phyloP scores from a whole-genome alignment of 1,140 invertebrate species.

The Calephelis virginiensis region DNA sequence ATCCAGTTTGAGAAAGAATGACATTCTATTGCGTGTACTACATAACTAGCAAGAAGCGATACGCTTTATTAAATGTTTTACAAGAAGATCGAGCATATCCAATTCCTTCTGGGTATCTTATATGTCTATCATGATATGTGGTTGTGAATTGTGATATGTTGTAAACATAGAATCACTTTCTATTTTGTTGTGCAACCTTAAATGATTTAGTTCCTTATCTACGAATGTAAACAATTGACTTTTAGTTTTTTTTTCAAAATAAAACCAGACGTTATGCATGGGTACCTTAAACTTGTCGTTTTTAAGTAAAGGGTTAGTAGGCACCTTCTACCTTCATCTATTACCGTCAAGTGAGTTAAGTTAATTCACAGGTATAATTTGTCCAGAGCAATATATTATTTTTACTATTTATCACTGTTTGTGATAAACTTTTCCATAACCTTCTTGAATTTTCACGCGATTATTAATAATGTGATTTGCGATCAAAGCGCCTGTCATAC shows the following conservation, averaged over 20 bases:
- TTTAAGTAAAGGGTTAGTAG: too few relatives aligned
- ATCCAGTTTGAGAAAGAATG: not conserved
- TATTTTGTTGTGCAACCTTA: slow-evolving; percentile 1
- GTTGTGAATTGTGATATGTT: slow-evolving; percentile 1
- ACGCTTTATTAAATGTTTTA: slow-evolving; percentile 1
- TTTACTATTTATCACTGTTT: too few relatives aligned
- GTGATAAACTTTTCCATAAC: too few relatives aligned
- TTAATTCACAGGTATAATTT: too few relatives aligned
- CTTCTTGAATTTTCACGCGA: too few relatives aligned
- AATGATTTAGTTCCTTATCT: not conserved
- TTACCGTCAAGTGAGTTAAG: too few relatives aligned
- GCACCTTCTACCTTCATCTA: too few relatives aligned
- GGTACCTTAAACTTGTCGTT: too few relatives aligned
- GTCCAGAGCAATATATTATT: too few relatives aligned
- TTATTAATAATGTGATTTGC: too few relatives aligned
- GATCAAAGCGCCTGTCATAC: too few relatives aligned
- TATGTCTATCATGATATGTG: slow-evolving; percentile 5
- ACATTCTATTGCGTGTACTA: slow-evolving; percentile 16
- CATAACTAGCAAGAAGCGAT: slow-evolving; percentile 3
- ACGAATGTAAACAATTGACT: not conserved
- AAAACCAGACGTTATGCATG: too few relatives aligned
- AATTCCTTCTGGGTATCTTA: slow-evolving; percentile 7
- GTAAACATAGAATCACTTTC: slow-evolving; percentile 10
- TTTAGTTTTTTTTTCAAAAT: not conserved
- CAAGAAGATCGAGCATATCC: slow-evolving; percentile 10